Conservation (phyloP, 2,797 vertebrate genomes). For the Acrocephalus scirpaceus region DNA sequence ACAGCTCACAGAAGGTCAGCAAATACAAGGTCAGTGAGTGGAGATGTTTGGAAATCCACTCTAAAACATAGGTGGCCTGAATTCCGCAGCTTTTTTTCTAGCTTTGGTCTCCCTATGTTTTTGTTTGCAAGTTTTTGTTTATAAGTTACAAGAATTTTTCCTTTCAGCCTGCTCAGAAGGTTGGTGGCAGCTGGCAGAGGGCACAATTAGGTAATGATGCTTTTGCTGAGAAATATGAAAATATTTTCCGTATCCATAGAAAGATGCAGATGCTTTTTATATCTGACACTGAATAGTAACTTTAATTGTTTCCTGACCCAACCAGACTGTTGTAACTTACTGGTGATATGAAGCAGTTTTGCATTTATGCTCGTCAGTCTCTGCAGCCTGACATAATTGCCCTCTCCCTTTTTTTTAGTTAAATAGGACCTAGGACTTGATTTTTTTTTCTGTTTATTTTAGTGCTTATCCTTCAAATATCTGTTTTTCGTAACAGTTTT, state of each 20-base stretch:
- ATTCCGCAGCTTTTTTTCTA: neutral
- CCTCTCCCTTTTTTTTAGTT: neutral
- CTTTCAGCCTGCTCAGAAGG: neutral
- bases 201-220: neutral
- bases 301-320: neutral
- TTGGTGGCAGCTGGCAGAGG: conserved; percentile 1
- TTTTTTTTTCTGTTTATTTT: neutral
- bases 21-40: neutral
- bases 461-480: neutral
- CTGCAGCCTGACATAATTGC: neutral
- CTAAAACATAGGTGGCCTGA: neutral
- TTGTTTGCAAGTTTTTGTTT: neutral
- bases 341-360: neutral
- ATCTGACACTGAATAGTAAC: neutral
- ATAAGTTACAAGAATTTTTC: neutral
- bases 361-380: neutral
- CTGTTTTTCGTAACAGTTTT: neutral
- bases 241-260: neutral
- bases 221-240: neutral
- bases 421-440: neutral
- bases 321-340: neutral
- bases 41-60: neutral
- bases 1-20: neutral
- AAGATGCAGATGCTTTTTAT: neutral
- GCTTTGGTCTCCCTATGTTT: neutral